These are phyloP conservation scores for Agrochola lychnidis DNA, from an alignment of 2,888 invertebrate genomes.

Conservation along the genomic window DNA sequence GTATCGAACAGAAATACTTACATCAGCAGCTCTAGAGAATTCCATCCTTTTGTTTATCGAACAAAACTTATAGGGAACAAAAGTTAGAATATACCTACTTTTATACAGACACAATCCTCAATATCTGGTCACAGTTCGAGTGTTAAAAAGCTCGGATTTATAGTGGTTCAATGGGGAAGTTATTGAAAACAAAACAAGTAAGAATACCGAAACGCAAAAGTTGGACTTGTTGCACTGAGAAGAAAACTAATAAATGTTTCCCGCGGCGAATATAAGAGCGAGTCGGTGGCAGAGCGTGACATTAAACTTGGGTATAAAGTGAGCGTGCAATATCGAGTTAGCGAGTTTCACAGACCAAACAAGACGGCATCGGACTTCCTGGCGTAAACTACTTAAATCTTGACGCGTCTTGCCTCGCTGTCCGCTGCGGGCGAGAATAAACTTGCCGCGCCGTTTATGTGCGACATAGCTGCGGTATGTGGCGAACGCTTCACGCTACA, in stretches of 20 bases:
- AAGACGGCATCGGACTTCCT: slow-evolving; percentile 81
- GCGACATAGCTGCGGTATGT: slow-evolving; percentile 55
- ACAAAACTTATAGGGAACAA: slow-evolving; percentile 44
- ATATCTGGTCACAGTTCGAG: slow-evolving; percentile 51
- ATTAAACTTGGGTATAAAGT: slow-evolving; percentile 86
- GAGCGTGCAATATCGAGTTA: slow-evolving; percentile 89
- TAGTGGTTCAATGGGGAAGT: slow-evolving; percentile 66
- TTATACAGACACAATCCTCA: slow-evolving; percentile 31
- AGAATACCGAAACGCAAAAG: slow-evolving; percentile 75
- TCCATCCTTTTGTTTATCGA: slow-evolving; percentile 9
- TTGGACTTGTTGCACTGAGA: slow-evolving; percentile 83
- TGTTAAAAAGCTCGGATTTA: slow-evolving; percentile 58
- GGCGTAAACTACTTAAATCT: slow-evolving; percentile 89
- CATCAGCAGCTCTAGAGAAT: slow-evolving; percentile 14
- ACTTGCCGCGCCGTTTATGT: slow-evolving; percentile 67
- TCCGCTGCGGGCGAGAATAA: slow-evolving; percentile 72
- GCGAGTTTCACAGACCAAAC: slow-evolving; percentile 83
- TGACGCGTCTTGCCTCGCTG: slow-evolving; percentile 76
- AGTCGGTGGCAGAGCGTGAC: slow-evolving; percentile 78
- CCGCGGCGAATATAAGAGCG: slow-evolving; percentile 75
- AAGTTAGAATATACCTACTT: slow-evolving; percentile 38
- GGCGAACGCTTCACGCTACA: slow-evolving; percentile 56
- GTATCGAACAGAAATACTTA: neutral
- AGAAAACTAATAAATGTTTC: slow-evolving; percentile 85
- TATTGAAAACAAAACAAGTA: slow-evolving; percentile 76